A percentile compares a stretch with the other conserved stretches of the same genome.
These are phyloP conservation scores for Brachycybe producta DNA, from an alignment of 2,888 invertebrate genomes.

Conservation along the genomic window DNA sequence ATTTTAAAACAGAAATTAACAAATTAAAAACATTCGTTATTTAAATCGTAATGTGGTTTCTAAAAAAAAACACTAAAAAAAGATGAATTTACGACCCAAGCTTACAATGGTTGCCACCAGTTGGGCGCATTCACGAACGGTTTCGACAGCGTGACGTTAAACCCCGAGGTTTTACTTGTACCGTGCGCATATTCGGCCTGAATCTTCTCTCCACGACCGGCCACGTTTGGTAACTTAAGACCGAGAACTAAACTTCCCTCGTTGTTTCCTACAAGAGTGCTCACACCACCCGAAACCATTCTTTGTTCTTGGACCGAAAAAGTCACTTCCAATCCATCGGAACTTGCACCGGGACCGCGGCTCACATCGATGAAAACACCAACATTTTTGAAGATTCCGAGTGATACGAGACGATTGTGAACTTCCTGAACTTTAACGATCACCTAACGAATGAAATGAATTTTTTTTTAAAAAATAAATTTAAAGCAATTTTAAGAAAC, in stretches of 20 bases:
- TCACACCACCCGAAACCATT: conserved; percentile 68
- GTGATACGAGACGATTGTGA: conserved; percentile 57
- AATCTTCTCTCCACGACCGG: conserved; percentile 71
- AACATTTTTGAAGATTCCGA: conserved; percentile 81
- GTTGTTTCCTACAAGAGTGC: conserved; percentile 78
- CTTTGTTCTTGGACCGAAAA: conserved; percentile 74
- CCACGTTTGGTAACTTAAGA: conserved; percentile 63
- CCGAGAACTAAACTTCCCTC: conserved; percentile 66
- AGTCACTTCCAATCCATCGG: conserved; percentile 68
- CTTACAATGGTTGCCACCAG: no score
- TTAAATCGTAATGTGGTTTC: no score
- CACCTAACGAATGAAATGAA: conserved; percentile 29
- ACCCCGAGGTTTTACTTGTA: conserved; percentile 64
- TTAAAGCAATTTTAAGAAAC: background rate
- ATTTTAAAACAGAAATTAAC: no score
- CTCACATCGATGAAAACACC: conserved; percentile 78
- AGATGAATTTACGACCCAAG: no score
- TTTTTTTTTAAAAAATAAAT: background rate
- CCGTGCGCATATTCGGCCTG: conserved; percentile 75
- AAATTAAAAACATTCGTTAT: no score
- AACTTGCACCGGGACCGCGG: conserved; percentile 55
- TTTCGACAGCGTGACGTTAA: conserved; percentile 65
- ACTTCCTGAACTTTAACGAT: conserved; percentile 44
- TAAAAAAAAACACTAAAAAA: no score
- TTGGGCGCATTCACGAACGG: conserved; percentile 51